phyloP scores from a whole-genome alignment of 1,140 invertebrate genomes.

The Ceratosolen solmsi region DNA sequence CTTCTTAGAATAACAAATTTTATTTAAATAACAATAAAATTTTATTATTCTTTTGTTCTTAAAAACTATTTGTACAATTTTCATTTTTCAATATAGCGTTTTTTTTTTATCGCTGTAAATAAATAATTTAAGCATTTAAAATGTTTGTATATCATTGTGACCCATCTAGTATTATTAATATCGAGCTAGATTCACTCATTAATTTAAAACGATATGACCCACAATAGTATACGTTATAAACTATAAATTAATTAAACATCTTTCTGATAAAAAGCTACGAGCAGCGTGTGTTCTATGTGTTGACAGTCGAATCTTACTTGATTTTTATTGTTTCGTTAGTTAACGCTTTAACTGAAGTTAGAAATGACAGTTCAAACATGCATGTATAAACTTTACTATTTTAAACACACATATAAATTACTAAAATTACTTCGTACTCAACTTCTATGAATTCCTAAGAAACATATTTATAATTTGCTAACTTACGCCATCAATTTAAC shows the following conservation, averaged over 20 bases:
- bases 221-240: not conserved
- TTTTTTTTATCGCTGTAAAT: not conserved
- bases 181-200: not conserved
- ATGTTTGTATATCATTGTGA: not conserved
- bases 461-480: not conserved
- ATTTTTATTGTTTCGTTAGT: constrained; percentile 5
- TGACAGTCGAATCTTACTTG: not conserved
- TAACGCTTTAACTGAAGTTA: not conserved
- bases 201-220: constrained; percentile 6
- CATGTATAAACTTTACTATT: not conserved
- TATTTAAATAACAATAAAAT: not conserved
- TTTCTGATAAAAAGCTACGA: not conserved
- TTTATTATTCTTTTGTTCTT: too few species aligned
- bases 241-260: not conserved
- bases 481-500: not conserved
- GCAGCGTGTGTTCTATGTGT: not conserved
- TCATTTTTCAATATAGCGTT: not conserved
- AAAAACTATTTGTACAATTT: too few species aligned
- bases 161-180: not conserved
- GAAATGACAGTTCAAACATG: not conserved
- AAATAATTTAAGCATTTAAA: not conserved
- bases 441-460: constrained; percentile 4
- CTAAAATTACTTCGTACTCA: not conserved
- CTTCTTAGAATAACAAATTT: not conserved
- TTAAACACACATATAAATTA: not conserved